Conservation (phyloP, 2,113 vertebrate species). For the Plotosus lineatus region DNA sequence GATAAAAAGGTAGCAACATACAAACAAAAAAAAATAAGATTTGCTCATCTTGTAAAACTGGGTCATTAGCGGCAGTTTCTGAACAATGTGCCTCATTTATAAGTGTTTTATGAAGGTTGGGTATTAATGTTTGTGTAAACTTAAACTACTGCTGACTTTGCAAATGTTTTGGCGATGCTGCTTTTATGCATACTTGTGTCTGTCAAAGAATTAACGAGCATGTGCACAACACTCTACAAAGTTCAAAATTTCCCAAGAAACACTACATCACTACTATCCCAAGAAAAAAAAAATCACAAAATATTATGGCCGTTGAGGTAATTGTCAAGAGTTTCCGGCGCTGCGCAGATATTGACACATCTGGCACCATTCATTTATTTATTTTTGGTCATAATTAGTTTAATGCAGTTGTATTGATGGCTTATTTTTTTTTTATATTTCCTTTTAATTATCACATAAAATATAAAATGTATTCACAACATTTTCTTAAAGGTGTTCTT, state of each 20-base stretch:
- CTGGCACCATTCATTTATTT: not conserved
- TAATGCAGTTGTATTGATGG: not conserved
- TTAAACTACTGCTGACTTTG: not conserved
- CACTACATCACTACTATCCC: too few species aligned
- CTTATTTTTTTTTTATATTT: not conserved
- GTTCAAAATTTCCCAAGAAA: too few species aligned
- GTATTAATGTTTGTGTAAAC: not conserved
- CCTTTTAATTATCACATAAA: not conserved
- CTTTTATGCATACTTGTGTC: not conserved
- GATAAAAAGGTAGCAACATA: too few species aligned
- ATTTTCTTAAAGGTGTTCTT: not conserved
- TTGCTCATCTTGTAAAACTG: too few species aligned
- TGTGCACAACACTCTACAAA: not conserved
- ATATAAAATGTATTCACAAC: not conserved
- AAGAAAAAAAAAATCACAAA: not conserved
- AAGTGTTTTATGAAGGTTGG: not conserved
- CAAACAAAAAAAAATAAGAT: too few species aligned
- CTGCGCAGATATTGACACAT: not conserved
- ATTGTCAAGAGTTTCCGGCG: not conserved
- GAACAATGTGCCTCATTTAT: not conserved
- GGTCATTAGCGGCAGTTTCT: not conserved
- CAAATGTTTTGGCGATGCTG: not conserved
- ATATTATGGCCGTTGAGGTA: not conserved
- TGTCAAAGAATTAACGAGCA: not conserved
- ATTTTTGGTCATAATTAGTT: not conserved